Percentiles rank a stretch among this genome's conserved stretches.
These are phyloP conservation scores for Neodiprion fabricii DNA, from an alignment of 1,140 invertebrate genomes.

Conservation along the genomic window DNA sequence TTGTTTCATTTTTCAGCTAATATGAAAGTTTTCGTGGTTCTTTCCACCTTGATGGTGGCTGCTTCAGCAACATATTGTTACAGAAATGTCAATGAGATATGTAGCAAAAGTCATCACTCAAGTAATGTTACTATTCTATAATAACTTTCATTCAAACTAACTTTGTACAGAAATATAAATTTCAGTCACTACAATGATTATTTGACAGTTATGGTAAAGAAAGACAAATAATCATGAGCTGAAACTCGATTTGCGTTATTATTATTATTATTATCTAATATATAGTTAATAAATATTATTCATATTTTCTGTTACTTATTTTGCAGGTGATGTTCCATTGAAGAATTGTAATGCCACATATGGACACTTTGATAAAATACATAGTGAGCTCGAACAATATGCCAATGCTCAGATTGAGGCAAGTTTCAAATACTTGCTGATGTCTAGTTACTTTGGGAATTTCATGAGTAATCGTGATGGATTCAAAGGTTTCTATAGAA, in stretches of 20 bases:
- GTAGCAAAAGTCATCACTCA: conserved; percentile 50
- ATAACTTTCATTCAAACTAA: conserved; percentile 24
- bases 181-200: conserved; percentile 20
- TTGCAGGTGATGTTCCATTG: conserved; percentile 43
- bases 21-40: conserved; percentile 65
- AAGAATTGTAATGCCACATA: conserved; percentile 73
- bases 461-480: conserved; percentile 78
- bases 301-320: background rate
- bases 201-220: background rate
- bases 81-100: conserved; percentile 65
- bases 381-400: conserved; percentile 65
- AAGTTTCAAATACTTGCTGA: conserved; percentile 77
- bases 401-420: conserved; percentile 70
- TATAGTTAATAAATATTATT: conserved; percentile 10
- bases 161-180: conserved; percentile 14
- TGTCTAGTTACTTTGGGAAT: conserved; percentile 79
- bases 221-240: conserved; percentile 12
- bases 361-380: conserved; percentile 64
- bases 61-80: conserved; percentile 65
- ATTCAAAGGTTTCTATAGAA: conserved; percentile 76
- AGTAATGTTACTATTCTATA: conserved; percentile 43
- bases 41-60: conserved; percentile 60
- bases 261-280: background rate
- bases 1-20: conserved; percentile 48
- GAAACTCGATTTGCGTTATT: background rate